Percentiles rank a stretch among this genome's conserved stretches.
Evolutionary conservation across 2,888 invertebrate species (phyloP).

Genomic region (Mactromeris polynyma): DNA sequence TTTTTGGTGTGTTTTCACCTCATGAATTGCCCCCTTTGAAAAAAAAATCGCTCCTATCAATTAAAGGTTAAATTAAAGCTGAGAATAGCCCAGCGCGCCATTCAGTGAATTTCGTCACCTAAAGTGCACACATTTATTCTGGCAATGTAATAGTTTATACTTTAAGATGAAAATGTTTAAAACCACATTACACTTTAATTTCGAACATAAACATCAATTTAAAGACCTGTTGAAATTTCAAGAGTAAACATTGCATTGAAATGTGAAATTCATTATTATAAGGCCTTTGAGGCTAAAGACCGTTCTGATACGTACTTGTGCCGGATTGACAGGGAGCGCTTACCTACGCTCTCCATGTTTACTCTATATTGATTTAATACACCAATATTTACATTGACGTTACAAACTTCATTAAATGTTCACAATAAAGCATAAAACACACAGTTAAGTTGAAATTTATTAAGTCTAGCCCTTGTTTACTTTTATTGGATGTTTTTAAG

Average conservation of each 20-base stretch:
- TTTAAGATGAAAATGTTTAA: background rate
- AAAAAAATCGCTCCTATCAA: background rate
- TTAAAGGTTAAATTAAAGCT: background rate
- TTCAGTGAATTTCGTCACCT: background rate
- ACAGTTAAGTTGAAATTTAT: constrained; percentile 27
- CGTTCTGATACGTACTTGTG: constrained; percentile 10
- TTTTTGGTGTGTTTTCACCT: background rate
- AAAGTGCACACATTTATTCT: background rate
- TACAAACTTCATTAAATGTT: constrained; percentile 22
- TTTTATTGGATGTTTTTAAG: background rate
- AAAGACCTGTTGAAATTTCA: constrained; percentile 29
- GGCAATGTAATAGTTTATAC: background rate
- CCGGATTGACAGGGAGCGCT: constrained; percentile 1
- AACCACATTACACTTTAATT: background rate
- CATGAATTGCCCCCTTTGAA: background rate
- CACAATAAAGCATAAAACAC: constrained; percentile 21
- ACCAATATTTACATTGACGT: constrained; percentile 21
- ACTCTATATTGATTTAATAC: constrained; percentile 19
- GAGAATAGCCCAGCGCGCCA: background rate
- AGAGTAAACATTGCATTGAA: constrained; percentile 26
- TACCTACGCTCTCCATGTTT: constrained; percentile 9
- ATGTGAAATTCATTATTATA: constrained; percentile 9
- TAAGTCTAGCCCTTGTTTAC: constrained; percentile 23
- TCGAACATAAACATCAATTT: constrained; percentile 22
- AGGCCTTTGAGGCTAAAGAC: constrained; percentile 2